Conservation (phyloP, 2,888 invertebrate species). For the Drosophila flavopinicola region DNA sequence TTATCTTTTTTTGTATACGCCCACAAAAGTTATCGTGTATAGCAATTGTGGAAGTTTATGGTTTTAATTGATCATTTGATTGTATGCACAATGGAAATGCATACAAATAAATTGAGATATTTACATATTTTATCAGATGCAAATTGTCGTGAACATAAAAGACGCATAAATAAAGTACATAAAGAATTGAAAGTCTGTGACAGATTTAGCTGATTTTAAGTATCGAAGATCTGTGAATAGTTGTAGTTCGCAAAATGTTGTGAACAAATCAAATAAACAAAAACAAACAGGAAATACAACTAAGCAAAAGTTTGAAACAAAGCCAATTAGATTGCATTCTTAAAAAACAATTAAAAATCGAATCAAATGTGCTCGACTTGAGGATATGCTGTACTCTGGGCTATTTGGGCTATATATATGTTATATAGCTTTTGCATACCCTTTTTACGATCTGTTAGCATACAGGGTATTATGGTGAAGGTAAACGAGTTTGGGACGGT, state of each 20-base stretch:
- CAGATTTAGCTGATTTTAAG: neutral
- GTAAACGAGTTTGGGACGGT: slow-evolving; percentile 6
- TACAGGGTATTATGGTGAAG: slow-evolving; percentile 2
- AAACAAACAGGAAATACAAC: slow-evolving; percentile 3
- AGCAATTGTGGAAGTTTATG: slow-evolving; percentile 1
- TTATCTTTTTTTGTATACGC: neutral
- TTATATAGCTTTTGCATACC: neutral
- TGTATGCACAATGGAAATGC: slow-evolving; percentile 1
- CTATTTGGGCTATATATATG: neutral
- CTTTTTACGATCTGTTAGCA: neutral
- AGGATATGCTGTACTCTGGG: neutral
- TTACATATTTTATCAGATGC: neutral
- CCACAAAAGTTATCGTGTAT: neutral
- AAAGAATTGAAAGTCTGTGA: neutral
- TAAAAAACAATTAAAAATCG: neutral
- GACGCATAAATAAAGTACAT: neutral
- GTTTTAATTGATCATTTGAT: slow-evolving; percentile 1
- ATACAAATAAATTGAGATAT: neutral
- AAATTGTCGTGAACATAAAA: slow-evolving; percentile 6
- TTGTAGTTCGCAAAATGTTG: neutral
- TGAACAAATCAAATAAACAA: neutral
- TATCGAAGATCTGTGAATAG: neutral
- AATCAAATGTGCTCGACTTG: neutral
- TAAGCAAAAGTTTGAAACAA: neutral
- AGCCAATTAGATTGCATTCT: neutral